Base-by-base conservation (phyloP, 1,140 invertebrate genomes). In the Diachasma alloeum region DNA sequence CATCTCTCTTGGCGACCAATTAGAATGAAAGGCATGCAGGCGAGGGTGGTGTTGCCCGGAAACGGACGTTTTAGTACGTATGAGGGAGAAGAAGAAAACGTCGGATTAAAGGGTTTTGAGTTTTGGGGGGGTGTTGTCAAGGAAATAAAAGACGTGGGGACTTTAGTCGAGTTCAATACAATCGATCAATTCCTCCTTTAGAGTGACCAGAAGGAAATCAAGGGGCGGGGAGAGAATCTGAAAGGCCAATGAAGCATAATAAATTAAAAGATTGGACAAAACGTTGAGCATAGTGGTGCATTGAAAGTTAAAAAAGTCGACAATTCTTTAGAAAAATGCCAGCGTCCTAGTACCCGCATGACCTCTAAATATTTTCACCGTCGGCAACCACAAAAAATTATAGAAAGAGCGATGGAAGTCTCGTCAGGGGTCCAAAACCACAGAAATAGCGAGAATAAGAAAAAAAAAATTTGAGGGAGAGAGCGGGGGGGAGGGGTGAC, bases 291-390 rank as follows among this genome's bases (percentile, higher is more conserved):
- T 39, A 39, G 36, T 68, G 66, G 36, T 68, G 36, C 26, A 37
- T 37, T 17, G 6, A 67, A 53, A 13, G 26, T 15, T 1, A 48
- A 24, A 67, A 74, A 26, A 69, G 26, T 24, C n/a, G 11, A 31
- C 5, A 37, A 68, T 68, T 17, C 2, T 31, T 6, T 6, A 2
- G 2, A 31, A 31, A 2, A 31, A 2, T 31, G 2, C 10, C 26
- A 37, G 15, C 19, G 66, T 39, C 66, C 36, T 11, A 68, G 36
- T 68, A 19, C 66, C 66, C 66, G 66, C 66, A 68, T 68, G 66
- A 39, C 81, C 82, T 74, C 77, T 83, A 77, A 63, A 63, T 63
- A 63, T 63, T 63, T 63, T 22, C 48, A 56, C 59, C 24, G 59
- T 63, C 24, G 59, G 59, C 13, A 63, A 63, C 19, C 59, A 24